Conservation (phyloP, 2,113 vertebrate species). For the Chrysochloris asiatica region DNA sequence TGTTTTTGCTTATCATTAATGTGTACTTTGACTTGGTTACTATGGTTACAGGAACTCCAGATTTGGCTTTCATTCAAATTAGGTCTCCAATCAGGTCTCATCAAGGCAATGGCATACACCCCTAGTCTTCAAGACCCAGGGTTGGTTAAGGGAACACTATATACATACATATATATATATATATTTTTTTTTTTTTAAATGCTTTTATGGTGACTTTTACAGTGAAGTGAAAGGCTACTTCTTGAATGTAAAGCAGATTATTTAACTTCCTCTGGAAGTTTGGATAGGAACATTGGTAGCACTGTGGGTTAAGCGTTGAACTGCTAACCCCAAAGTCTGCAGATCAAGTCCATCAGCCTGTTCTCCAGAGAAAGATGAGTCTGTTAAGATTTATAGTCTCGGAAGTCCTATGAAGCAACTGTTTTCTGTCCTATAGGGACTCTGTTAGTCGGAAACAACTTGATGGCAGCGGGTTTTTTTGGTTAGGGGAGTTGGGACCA, state of each 20-base stretch:
- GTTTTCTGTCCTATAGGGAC: no score
- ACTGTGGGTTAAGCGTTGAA: no score
- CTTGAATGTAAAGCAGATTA: slow-evolving; percentile 1
- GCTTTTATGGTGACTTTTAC: slow-evolving; percentile 9
- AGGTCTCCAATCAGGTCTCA: neutral
- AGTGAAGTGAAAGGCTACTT: slow-evolving; percentile 42
- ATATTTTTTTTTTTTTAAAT: neutral
- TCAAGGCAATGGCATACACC: neutral
- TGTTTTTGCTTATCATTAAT: slow-evolving; percentile 66
- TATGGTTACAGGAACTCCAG: slow-evolving; percentile 61
- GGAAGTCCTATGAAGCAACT: no score
- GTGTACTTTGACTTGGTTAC: slow-evolving; percentile 64
- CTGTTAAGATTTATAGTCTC: no score
- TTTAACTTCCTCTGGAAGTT: neutral
- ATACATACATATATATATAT: no score
- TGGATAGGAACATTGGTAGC: no score
- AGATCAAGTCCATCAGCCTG: no score
- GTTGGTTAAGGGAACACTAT: neutral
- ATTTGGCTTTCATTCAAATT: slow-evolving; percentile 6
- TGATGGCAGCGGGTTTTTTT: no score
- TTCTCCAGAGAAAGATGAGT: no score
- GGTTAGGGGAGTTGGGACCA: no score
- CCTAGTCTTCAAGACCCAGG: neutral
- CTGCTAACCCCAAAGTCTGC: no score
- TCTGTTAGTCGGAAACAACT: no score